A percentile compares a stretch with the other conserved stretches of the same genome.
Evolutionary conservation across 1,140 invertebrate species (phyloP).

Genomic region (Apis cerana): DNA sequence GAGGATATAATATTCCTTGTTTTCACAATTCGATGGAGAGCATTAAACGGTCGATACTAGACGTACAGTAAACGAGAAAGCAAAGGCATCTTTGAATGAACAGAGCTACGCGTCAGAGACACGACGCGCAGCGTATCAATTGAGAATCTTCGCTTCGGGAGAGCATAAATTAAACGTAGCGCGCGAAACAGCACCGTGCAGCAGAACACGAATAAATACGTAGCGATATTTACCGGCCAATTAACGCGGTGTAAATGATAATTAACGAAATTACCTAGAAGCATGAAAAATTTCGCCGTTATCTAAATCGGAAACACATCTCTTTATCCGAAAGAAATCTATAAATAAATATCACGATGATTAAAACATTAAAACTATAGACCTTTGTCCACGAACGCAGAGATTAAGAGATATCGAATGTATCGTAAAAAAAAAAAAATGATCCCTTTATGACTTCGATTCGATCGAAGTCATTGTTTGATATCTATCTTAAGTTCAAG

Average conservation of each 20-base stretch:
- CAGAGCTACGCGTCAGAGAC: slow-evolving; percentile 6
- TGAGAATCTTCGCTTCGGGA: slow-evolving; percentile 19
- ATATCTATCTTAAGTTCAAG: too few relatives aligned
- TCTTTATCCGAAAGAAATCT: neutral
- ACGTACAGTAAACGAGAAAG: neutral
- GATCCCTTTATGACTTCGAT: too few relatives aligned
- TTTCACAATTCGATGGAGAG: slow-evolving; percentile 2
- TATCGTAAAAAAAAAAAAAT: too few relatives aligned
- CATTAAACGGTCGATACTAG: neutral
- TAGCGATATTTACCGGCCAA: slow-evolving; percentile 16
- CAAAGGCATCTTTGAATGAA: slow-evolving; percentile 18
- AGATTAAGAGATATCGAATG: neutral
- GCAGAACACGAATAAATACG: neutral
- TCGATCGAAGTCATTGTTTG: too few relatives aligned
- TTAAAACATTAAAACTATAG: neutral
- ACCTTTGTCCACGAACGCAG: neutral
- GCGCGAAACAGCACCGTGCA: neutral
- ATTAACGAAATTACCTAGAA: slow-evolving; percentile 38
- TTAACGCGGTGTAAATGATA: slow-evolving; percentile 43
- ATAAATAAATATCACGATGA: neutral
- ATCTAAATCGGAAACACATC: too few relatives aligned
- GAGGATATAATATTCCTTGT: neutral
- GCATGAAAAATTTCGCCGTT: slow-evolving; percentile 37
- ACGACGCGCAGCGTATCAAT: slow-evolving; percentile 1
- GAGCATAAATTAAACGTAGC: neutral